A percentile compares a stretch with the other conserved stretches of the same genome.
Evolutionary conservation across 2,888 invertebrate species (phyloP).

Genomic region (Acanthococcus lagerstroemiae): DNA sequence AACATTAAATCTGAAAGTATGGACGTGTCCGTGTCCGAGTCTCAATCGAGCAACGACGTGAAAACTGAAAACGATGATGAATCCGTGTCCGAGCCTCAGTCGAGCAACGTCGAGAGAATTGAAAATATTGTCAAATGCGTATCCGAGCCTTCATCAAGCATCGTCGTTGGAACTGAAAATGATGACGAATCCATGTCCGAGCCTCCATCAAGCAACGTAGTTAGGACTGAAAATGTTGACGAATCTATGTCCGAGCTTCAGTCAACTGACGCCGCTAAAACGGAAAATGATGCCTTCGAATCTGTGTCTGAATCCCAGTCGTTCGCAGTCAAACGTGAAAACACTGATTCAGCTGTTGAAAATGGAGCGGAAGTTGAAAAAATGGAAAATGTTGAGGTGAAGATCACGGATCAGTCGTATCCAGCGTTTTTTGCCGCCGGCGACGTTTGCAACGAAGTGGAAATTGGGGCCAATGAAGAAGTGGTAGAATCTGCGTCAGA

Average conservation of each 20-base stretch:
- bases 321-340: background rate
- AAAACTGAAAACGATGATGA: too few relatives aligned
- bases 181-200: too few relatives aligned
- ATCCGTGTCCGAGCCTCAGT: too few relatives aligned
- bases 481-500: conserved; percentile 33
- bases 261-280: background rate
- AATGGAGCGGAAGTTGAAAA: background rate
- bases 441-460: conserved; percentile 37
- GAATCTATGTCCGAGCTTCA: background rate
- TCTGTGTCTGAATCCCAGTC: too few relatives aligned
- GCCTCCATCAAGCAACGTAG: too few relatives aligned
- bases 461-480: conserved; percentile 37
- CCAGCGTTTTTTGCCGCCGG: conserved; percentile 2
- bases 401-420: background rate
- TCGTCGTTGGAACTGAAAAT: too few relatives aligned
- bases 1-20: too few relatives aligned
- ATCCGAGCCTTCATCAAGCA: too few relatives aligned
- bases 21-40: too few relatives aligned
- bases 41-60: too few relatives aligned
- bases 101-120: too few relatives aligned
- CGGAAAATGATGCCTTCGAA: background rate
- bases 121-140: background rate
- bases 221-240: background rate
- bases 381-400: background rate
- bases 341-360: background rate